Percentiles rank a stretch among this genome's conserved stretches.
Conservation (phyloP, 2,888 invertebrate species). For the Macaria liturata region DNA sequence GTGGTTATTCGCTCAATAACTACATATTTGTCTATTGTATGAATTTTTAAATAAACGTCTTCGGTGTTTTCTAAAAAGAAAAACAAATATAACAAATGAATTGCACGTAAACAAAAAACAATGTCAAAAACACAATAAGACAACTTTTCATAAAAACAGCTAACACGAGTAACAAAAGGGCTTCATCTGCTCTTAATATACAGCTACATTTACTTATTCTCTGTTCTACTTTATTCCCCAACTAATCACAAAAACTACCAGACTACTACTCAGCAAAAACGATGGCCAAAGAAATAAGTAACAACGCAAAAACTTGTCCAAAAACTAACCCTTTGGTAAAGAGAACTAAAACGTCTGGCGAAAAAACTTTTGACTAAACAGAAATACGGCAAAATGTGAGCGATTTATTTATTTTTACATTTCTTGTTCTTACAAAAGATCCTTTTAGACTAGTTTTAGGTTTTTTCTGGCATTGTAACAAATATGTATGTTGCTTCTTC, state of each 20-base stretch:
- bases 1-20: too few relatives aligned
- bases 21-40: too few relatives aligned
- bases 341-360: constrained; percentile 6
- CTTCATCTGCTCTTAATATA: too few relatives aligned
- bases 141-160: too few relatives aligned
- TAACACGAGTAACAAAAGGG: too few relatives aligned
- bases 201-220: not conserved
- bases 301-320: constrained; percentile 15
- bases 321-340: constrained; percentile 12
- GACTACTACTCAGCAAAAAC: constrained; percentile 20
- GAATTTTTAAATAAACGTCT: too few relatives aligned
- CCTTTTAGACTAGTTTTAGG: not conserved
- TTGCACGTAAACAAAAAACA: too few relatives aligned
- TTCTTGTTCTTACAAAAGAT: constrained; percentile 6
- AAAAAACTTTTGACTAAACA: constrained; percentile 13
- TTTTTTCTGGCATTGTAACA: not conserved
- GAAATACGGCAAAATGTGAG: constrained; percentile 22
- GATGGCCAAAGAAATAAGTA: constrained; percentile 9
- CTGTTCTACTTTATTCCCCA: constrained; percentile 1
- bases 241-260: constrained; percentile 15
- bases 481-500: too few relatives aligned
- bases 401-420: constrained; percentile 28
- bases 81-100: too few relatives aligned
- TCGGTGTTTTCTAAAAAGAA: too few relatives aligned
- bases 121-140: too few relatives aligned